A percentile compares a stretch with the other conserved stretches of the same genome.
Evolutionary conservation across 2,113 vertebrate species (phyloP).

Genomic region (Tychaedon coryphoeus): DNA sequence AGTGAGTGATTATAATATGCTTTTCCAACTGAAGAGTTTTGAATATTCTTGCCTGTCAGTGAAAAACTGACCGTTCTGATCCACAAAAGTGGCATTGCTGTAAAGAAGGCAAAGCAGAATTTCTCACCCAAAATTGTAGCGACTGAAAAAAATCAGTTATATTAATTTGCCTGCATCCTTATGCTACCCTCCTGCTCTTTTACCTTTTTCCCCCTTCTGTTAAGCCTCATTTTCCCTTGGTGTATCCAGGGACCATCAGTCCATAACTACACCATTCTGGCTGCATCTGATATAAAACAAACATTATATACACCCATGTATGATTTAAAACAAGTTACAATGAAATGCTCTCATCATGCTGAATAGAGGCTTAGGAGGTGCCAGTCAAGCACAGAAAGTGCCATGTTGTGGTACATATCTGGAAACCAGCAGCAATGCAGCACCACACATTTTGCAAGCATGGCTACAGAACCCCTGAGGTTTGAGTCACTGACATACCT

Average conservation of each 20-base stretch:
- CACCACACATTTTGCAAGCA: neutral
- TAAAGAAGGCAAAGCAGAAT: neutral
- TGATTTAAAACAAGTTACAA: neutral
- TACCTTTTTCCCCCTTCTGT: neutral
- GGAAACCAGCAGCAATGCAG: neutral
- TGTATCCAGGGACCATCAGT: neutral
- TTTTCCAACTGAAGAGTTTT: neutral
- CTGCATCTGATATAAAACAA: neutral
- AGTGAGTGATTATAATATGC: neutral
- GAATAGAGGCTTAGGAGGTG: neutral
- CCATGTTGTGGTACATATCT: neutral
- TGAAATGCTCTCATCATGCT: neutral
- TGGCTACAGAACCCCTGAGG: neutral
- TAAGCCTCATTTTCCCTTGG: neutral
- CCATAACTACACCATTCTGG: neutral
- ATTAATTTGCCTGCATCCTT: neutral
- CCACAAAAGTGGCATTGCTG: neutral
- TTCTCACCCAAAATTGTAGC: neutral
- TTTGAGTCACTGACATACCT: neutral
- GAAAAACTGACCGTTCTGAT: constrained; percentile 3
- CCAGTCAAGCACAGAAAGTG: neutral
- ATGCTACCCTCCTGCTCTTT: neutral
- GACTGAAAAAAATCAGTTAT: neutral
- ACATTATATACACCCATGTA: neutral
- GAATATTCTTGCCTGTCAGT: neutral